phyloP scores from a whole-genome alignment of 2,888 invertebrate genomes.

The Sarcophaga subvicina region DNA sequence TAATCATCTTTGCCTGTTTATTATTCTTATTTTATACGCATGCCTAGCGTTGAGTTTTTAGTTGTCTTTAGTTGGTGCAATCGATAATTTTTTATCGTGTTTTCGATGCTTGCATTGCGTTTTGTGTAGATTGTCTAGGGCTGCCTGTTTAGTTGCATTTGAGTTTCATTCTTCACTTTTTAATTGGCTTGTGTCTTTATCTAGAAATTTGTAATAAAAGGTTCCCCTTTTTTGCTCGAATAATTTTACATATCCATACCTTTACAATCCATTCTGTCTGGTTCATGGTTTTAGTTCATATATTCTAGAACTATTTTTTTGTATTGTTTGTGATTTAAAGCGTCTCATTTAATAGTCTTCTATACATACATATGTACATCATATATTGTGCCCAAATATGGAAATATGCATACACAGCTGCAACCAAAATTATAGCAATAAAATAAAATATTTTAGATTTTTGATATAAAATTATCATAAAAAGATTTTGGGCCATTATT shows the following conservation, averaged over 20 bases:
- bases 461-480: too few relatives aligned
- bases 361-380: too few relatives aligned
- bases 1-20: slow-evolving; percentile 22
- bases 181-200: slow-evolving; percentile 36
- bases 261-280: slow-evolving; percentile 5
- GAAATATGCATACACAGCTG: too few relatives aligned
- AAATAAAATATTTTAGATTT: too few relatives aligned
- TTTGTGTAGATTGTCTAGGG: not conserved
- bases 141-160: slow-evolving; percentile 10
- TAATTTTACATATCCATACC: not conserved
- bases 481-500: too few relatives aligned
- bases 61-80: slow-evolving; percentile 19
- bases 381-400: too few relatives aligned
- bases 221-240: slow-evolving; percentile 24
- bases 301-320: too few relatives aligned
- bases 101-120: slow-evolving; percentile 47
- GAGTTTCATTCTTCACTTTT: not conserved
- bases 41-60: not conserved
- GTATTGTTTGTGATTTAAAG: too few relatives aligned
- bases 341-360: too few relatives aligned
- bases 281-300: too few relatives aligned
- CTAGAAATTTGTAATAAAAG: slow-evolving; percentile 40
- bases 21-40: slow-evolving; percentile 23
- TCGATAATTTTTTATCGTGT: slow-evolving; percentile 42
- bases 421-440: too few relatives aligned